phyloP scores from a whole-genome alignment of 2,888 invertebrate species.

The Limnephilus marmoratus region DNA sequence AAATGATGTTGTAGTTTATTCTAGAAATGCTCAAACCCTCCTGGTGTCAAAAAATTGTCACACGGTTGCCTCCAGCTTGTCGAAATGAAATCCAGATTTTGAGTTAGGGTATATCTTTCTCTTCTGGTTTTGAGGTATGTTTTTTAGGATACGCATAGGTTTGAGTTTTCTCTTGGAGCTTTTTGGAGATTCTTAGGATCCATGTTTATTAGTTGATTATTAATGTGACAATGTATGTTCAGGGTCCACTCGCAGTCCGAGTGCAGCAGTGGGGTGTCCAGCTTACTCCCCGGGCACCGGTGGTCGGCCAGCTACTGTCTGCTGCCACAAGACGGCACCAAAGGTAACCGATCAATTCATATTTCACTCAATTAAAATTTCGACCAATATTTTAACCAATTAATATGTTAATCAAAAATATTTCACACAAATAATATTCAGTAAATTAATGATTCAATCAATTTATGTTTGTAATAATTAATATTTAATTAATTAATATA shows the following conservation, averaged over 20 bases:
- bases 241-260: slow-evolving; percentile 69
- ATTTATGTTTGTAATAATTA: too few species aligned
- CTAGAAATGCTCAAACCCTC: too few species aligned
- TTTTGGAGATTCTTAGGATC: neutral
- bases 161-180: neutral
- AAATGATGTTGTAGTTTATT: too few species aligned
- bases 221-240: slow-evolving; percentile 44
- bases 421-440: too few species aligned
- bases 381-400: too few species aligned
- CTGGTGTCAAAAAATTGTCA: too few species aligned
- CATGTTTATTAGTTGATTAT: neutral
- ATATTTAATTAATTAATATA: too few species aligned
- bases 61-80: too few species aligned
- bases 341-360: slow-evolving; percentile 40
- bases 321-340: slow-evolving; percentile 60
- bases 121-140: too few species aligned
- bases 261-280: slow-evolving; percentile 67
- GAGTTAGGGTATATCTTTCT: too few species aligned
- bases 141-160: neutral
- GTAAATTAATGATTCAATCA: neutral
- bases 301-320: slow-evolving; percentile 75
- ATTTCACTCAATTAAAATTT: neutral
- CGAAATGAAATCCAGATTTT: too few species aligned
- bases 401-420: neutral
- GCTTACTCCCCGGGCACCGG: slow-evolving; percentile 70